A percentile compares a stretch with the other conserved stretches of the same genome.
Evolutionary conservation across 2,797 vertebrate genomes (phyloP).

Genomic region (Benthosema pterotum): DNA sequence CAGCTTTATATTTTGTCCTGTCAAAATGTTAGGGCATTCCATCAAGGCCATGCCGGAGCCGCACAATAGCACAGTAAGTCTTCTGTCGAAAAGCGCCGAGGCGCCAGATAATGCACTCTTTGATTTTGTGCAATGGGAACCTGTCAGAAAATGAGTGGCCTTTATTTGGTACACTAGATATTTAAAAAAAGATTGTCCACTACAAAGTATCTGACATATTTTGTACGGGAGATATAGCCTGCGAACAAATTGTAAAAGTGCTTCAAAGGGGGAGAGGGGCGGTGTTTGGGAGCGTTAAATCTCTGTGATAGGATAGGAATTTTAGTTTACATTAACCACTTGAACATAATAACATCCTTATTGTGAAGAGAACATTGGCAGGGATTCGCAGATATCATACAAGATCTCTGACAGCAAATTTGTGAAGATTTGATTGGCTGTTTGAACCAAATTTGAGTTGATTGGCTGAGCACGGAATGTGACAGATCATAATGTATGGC

Average conservation of each 20-base stretch:
- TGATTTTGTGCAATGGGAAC: slow-evolving; percentile 47
- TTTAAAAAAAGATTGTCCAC: slow-evolving; percentile 21
- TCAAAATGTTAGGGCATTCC: slow-evolving; percentile 96
- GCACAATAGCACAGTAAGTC: slow-evolving; percentile 66
- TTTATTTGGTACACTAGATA: slow-evolving; percentile 34
- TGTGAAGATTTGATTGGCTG: too few species aligned
- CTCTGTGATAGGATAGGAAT: neutral
- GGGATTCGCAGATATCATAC: too few species aligned
- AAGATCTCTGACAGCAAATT: too few species aligned
- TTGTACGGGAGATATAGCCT: neutral
- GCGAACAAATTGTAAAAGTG: neutral
- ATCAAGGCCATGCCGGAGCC: slow-evolving; percentile 88
- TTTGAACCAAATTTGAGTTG: too few species aligned
- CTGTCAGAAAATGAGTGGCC: slow-evolving; percentile 36
- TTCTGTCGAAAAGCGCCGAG: slow-evolving; percentile 65
- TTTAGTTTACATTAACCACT: too few species aligned
- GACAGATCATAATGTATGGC: too few species aligned
- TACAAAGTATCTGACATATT: neutral
- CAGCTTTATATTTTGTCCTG: slow-evolving; percentile 98
- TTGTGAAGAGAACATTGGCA: too few species aligned
- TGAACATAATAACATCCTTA: too few species aligned
- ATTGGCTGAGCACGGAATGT: too few species aligned
- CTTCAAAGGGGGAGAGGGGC: too few species aligned
- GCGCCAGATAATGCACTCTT: slow-evolving; percentile 53
- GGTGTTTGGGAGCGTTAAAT: neutral